Conservation (phyloP, 2,113 vertebrate species). For the Falcunculus frontatus region DNA sequence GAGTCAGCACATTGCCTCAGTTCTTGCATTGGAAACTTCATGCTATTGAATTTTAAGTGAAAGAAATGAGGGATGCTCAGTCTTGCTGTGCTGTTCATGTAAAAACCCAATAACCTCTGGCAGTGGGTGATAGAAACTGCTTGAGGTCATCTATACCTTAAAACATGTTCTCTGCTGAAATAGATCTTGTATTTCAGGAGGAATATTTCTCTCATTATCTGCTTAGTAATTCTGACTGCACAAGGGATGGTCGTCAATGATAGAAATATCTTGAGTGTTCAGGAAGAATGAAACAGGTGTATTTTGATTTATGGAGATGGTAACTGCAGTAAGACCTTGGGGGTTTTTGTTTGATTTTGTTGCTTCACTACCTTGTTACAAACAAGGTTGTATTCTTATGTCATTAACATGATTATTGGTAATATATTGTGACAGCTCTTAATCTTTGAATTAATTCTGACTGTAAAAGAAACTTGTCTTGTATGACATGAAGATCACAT, state of each 20-base stretch:
- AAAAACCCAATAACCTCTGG: neutral
- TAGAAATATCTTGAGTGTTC: neutral
- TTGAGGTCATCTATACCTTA: neutral
- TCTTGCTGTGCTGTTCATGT: neutral
- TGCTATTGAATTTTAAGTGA: neutral
- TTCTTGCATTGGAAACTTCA: neutral
- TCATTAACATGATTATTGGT: neutral
- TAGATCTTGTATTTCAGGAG: neutral
- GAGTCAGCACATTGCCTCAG: neutral
- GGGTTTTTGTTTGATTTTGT: neutral
- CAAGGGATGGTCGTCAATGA: accelerated
- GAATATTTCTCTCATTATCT: neutral
- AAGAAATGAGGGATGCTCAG: neutral
- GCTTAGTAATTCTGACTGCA: neutral
- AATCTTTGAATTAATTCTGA: neutral
- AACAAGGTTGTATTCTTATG: neutral
- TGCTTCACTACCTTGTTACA: neutral
- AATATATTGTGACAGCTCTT: neutral
- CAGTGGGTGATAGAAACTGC: neutral
- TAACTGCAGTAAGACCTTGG: neutral
- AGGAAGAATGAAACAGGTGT: neutral
- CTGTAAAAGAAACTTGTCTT: neutral
- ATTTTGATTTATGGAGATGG: neutral
- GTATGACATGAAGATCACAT: neutral
- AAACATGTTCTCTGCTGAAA: neutral